Conservation (phyloP, 1,140 invertebrate genomes). For the Pseudachorutes palmiensis region DNA sequence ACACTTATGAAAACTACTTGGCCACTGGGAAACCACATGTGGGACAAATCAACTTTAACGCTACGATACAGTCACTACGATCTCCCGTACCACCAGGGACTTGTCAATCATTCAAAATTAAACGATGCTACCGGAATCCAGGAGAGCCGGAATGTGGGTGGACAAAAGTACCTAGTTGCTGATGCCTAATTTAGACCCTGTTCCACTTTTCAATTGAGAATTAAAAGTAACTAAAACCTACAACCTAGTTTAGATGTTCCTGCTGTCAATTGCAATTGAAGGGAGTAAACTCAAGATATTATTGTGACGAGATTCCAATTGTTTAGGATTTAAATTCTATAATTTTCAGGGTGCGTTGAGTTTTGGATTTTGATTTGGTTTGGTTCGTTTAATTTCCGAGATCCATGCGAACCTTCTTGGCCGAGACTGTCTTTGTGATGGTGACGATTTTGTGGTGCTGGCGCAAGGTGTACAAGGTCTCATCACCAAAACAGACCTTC, state of each 20-base stretch:
- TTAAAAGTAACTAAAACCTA: not conserved
- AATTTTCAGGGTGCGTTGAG: no score
- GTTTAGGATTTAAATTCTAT: no score
- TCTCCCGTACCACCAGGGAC: not conserved
- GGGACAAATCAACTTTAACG: not conserved
- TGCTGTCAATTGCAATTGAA: no score
- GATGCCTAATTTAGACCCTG: no score
- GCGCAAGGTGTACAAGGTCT: no score
- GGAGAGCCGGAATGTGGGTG: not conserved
- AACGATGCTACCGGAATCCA: not conserved
- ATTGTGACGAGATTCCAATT: no score
- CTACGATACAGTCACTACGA: not conserved
- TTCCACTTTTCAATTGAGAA: not conserved
- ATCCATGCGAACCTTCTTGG: no score
- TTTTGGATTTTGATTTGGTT: no score
- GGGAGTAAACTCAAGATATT: no score
- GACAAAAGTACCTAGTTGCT: not conserved
- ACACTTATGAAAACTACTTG: not conserved
- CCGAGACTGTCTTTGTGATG: no score
- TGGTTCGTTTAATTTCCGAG: no score
- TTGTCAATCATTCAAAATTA: constrained; percentile 1
- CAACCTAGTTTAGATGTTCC: not conserved
- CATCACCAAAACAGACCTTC: not conserved
- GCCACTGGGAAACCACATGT: not conserved
- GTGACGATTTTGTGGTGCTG: no score